phyloP scores from a whole-genome alignment of 2,888 invertebrate genomes.

The Hermaeophaga mercurialis region DNA sequence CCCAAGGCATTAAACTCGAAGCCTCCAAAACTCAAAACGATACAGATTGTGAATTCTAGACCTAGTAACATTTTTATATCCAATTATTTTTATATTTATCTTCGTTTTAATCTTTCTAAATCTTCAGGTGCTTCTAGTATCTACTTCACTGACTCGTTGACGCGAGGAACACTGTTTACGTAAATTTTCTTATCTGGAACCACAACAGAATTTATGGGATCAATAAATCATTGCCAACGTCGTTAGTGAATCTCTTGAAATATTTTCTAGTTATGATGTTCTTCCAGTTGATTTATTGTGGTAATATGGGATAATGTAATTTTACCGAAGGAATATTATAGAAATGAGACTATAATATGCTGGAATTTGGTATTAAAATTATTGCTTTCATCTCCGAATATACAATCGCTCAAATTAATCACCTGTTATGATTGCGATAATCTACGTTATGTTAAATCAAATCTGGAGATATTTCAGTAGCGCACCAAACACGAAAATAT shows the following conservation, averaged over 20 bases:
- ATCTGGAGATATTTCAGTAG: no score
- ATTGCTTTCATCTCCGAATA: slow-evolving; percentile 5
- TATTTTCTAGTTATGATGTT: slow-evolving; percentile 12
- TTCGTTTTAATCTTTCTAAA: no score
- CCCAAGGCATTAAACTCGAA: no score
- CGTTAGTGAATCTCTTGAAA: slow-evolving; percentile 11
- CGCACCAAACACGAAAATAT: no score
- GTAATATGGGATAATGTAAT: slow-evolving; percentile 5
- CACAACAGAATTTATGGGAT: slow-evolving; percentile 11
- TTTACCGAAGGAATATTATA: neutral
- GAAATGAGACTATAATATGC: slow-evolving; percentile 8
- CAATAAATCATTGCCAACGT: slow-evolving; percentile 8
- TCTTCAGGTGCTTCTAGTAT: no score
- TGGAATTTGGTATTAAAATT: slow-evolving; percentile 8
- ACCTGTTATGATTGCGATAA: no score
- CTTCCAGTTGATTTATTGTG: slow-evolving; percentile 6
- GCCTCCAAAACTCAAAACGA: no score
- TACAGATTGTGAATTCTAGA: no score
- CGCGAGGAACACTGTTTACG: neutral
- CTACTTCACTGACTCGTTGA: no score
- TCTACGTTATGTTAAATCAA: no score
- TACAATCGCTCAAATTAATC: slow-evolving; percentile 1
- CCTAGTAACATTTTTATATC: no score
- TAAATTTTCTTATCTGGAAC: slow-evolving; percentile 8
- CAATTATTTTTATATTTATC: no score